Base-by-base conservation (phyloP, 1,140 invertebrate species). In the Scaptodrosophila lebanonensis region DNA sequence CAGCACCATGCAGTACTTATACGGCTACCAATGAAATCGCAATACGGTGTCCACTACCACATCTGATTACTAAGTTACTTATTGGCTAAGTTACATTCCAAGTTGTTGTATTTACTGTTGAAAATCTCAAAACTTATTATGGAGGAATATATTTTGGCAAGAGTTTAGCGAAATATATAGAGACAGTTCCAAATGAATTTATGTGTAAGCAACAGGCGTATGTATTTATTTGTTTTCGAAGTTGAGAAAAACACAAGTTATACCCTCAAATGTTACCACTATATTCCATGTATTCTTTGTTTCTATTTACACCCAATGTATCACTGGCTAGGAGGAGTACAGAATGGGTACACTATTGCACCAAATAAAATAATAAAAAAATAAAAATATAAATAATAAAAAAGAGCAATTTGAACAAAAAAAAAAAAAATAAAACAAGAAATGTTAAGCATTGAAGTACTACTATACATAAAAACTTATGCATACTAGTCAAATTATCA, bases 401-500 rank as follows among this genome's bases (percentile, higher is more conserved):
- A 63, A 22, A 38, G 40, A 58, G 36, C 53, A 42, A 48, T 17
- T n/a, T 54, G 61, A 69, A 48, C 57, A 49, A 50, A 50, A 44
- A 72, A 62, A 52, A 63, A 52, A 39, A 20, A 29, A 39, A 27
- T 35, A 11, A 15, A 35, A 1, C 15, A 5, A 36, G 11, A 44
- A 56, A 27, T 48, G 49, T 36, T 71, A 70, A 77, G 66, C 71
- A 79, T 79, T 71, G 50, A 61, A 62, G 38, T 56, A 52, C 36
- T 65, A 58, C 30, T 22, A 17, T 8, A 32, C 7, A 45, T 20
- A 11, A 17, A 70, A 40, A 66, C 52, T 52, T 44, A 42, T 61
- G 17, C 64, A 68, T 77, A 73, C 73, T 79, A 79, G 73, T 79
- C 73, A 79, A 79, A 58, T 79, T 79, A 77, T 73, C 30, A 73